Conservation (phyloP, 2,888 invertebrate species). For the Leucophenga montana region DNA sequence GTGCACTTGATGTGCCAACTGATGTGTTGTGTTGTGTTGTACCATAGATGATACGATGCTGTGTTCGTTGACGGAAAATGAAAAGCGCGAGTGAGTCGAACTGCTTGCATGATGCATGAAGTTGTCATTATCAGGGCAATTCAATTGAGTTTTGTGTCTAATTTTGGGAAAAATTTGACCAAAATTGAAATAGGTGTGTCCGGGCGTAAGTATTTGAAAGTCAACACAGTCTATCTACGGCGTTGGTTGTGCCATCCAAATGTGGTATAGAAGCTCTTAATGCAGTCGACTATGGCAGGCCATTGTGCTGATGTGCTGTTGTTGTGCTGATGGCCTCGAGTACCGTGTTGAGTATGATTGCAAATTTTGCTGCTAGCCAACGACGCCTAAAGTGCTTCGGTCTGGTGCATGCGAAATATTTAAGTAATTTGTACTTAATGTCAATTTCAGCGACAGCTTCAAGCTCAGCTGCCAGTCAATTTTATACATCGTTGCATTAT, state of each 20-base stretch:
- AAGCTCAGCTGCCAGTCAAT: conserved; percentile 52
- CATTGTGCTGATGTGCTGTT: too few species aligned
- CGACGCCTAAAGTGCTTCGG: too few species aligned
- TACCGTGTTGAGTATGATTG: conserved; percentile 52
- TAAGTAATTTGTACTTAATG: conserved; percentile 70
- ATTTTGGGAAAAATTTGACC: conserved; percentile 51
- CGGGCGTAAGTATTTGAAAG: conserved; percentile 36
- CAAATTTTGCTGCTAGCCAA: conserved; percentile 44
- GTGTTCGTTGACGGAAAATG: background rate
- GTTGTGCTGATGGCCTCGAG: conserved; percentile 40
- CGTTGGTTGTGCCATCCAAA: conserved; percentile 14
- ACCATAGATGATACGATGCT: background rate
- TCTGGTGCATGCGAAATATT: conserved; percentile 1
- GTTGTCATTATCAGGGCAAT: conserved; percentile 68
- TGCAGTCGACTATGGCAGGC: too few species aligned
- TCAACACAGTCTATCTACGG: background rate
- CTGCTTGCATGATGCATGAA: conserved; percentile 59
- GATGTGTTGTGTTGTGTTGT: background rate
- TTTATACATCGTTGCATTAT: conserved; percentile 53
- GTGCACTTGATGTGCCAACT: background rate
- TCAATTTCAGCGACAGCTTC: conserved; percentile 59
- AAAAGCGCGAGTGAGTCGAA: conserved; percentile 38
- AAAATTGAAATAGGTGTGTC: conserved; percentile 53
- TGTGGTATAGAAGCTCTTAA: too few species aligned
- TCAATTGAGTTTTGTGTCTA: conserved; percentile 65